Conservation (phyloP, 30 jellyfish, hydroid and myxozoan genomes). For the Mastigias papua region DNA sequence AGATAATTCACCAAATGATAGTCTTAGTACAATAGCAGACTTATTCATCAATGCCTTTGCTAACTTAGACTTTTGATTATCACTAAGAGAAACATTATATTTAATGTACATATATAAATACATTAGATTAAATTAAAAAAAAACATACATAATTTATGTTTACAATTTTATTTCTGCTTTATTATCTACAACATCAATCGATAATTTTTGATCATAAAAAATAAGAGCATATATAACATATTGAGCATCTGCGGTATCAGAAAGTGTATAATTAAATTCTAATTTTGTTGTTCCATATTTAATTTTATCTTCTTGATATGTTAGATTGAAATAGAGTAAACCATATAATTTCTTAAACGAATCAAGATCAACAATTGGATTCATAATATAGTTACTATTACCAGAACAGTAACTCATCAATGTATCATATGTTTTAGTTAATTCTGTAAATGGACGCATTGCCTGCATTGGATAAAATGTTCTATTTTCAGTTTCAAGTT, state of each 20-base stretch:
- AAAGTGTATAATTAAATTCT: neutral
- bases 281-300: neutral
- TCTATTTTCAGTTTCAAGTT: neutral
- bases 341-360: neutral
- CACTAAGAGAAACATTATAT: slow-evolving; percentile 43
- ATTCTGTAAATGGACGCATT: neutral
- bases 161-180: neutral
- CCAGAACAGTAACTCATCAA: neutral
- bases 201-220: neutral
- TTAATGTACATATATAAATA: slow-evolving; percentile 25
- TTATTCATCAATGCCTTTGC: slow-evolving; percentile 56
- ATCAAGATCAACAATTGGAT: neutral
- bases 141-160: too few species aligned
- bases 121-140: slow-evolving; percentile 21
- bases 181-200: neutral
- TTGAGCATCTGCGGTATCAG: neutral
- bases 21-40: slow-evolving; percentile 41
- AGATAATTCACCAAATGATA: slow-evolving; percentile 28
- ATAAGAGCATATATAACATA: neutral
- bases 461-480: neutral
- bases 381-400: neutral
- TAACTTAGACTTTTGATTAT: slow-evolving; percentile 50
- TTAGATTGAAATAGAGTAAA: neutral
- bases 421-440: neutral
- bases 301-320: neutral